Evolutionary conservation across 2,113 vertebrate genomes (phyloP), one percentile per base, ranked within the genome.

Genomic region (Bagarius yarrelli): DNA sequence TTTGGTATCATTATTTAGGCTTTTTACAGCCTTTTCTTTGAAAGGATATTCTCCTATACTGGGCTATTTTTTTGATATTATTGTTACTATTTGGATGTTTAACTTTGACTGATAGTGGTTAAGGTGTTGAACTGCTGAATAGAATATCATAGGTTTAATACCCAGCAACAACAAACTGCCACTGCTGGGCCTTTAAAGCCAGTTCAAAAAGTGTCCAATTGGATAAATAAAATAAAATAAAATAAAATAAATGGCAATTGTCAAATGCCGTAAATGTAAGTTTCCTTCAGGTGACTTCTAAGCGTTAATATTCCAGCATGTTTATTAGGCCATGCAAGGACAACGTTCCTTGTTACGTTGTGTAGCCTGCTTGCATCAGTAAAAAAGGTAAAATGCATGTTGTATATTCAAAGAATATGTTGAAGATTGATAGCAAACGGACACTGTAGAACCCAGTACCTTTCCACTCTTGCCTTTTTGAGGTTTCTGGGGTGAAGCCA

Each of bases 351-450:
- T 14, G 12, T 40, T 27, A 5, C 44, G 53, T 61, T 61, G 56
- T n/a, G 34, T 8, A 79, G 50, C 63, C 53, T 19, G 32, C 30
- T 50, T 47, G 53, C 13, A 18, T 72, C 32, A 59, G 67, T 47
- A 40, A 72, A 59, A n/a, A 59, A 55, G n/a, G n/a, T 50, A 34
- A 80, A 59, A 70, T 59, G 78, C 66, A 32, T 23, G 64, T 53
- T 79, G 34, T 25, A 70, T n/a, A 34, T 47, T 71, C 47, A 60
- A 71, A 16, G 52, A 70, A 19, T 14, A 34, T 34, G 36, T 9
- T 60, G 25, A 72, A 16, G 19, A 34, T 30, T 32, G 67, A 36
- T 52, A 73, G 50, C 50, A 73, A 11, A 50, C 32, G 69, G 56
- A 64, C 27, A 40, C 32, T 25, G 44, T 63, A 18, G 21, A 81